These are phyloP conservation scores for Sebastes kiyomatsui DNA, from an alignment of 2,797 vertebrate genomes.

Conservation along the genomic window DNA sequence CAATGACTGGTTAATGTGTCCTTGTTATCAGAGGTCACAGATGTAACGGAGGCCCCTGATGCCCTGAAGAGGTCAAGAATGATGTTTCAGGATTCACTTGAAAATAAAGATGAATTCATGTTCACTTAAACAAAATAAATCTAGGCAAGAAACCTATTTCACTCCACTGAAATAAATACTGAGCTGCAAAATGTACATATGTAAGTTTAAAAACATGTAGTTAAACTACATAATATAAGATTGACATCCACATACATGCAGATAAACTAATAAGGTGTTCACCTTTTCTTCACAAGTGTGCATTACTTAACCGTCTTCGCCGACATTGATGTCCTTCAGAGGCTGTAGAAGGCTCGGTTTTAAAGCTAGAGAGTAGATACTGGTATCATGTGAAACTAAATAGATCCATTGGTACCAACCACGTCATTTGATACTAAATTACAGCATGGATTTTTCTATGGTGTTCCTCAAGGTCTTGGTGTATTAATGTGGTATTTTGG, in stretches of 20 bases:
- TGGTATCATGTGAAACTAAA: too few species aligned
- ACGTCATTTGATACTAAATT: fast-evolving
- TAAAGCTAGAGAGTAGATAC: too few species aligned
- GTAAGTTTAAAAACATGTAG: not conserved
- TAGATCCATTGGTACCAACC: too few species aligned
- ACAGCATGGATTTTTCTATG: too few species aligned
- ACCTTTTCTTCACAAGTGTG: not conserved
- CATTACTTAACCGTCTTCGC: not conserved
- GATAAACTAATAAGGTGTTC: not conserved
- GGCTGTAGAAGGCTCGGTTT: too few species aligned
- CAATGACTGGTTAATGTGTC: constrained; percentile 57
- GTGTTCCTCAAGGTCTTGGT: too few species aligned
- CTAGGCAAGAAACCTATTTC: not conserved
- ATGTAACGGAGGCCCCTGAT: constrained; percentile 21
- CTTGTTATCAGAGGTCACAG: constrained; percentile 60
- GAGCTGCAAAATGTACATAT: not conserved
- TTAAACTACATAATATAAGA: not conserved
- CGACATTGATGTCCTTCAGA: too few species aligned
- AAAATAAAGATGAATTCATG: not conserved
- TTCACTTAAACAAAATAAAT: not conserved
- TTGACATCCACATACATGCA: not conserved
- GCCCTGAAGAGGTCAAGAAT: not conserved
- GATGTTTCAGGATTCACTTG: not conserved
- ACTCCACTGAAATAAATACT: not conserved
- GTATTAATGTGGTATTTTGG: too few species aligned